phyloP scores from a whole-genome alignment of 2,888 invertebrate genomes.

The Drosophila subsilvestris region DNA sequence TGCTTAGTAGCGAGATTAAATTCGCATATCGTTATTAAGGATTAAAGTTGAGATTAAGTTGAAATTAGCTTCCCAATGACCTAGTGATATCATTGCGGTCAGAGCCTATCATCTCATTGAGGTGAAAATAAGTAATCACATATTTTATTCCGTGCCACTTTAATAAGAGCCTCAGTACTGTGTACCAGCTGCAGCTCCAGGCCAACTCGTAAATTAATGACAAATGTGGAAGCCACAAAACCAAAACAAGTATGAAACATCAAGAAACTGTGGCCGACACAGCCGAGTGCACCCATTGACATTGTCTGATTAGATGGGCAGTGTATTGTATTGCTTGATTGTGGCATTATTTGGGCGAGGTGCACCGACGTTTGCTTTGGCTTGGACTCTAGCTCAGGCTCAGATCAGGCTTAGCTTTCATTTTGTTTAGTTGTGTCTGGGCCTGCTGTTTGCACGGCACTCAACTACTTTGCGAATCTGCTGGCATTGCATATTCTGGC shows the following conservation, averaged over 20 bases:
- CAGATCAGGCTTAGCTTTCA: constrained; percentile 36
- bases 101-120: neutral
- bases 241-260: constrained; percentile 30
- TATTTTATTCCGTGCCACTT: neutral
- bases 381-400: constrained; percentile 14
- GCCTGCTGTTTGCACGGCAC: constrained; percentile 48
- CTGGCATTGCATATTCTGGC: constrained; percentile 56
- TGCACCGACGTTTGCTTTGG: constrained; percentile 23
- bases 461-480: constrained; percentile 57
- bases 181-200: neutral
- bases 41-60: neutral
- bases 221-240: constrained; percentile 26
- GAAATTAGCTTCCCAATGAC: neutral
- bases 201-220: constrained; percentile 17
- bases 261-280: constrained; percentile 40
- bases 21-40: neutral
- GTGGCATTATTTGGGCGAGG: constrained; percentile 25
- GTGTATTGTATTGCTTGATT: constrained; percentile 37
- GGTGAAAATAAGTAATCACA: too few species aligned
- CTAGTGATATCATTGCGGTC: neutral
- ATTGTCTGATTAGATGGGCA: constrained; percentile 60
- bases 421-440: constrained; percentile 53
- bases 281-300: constrained; percentile 48
- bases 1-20: neutral
- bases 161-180: neutral